Evolutionary conservation across 2,113 vertebrate genomes (phyloP).

Genomic region (Trinectes maculatus): DNA sequence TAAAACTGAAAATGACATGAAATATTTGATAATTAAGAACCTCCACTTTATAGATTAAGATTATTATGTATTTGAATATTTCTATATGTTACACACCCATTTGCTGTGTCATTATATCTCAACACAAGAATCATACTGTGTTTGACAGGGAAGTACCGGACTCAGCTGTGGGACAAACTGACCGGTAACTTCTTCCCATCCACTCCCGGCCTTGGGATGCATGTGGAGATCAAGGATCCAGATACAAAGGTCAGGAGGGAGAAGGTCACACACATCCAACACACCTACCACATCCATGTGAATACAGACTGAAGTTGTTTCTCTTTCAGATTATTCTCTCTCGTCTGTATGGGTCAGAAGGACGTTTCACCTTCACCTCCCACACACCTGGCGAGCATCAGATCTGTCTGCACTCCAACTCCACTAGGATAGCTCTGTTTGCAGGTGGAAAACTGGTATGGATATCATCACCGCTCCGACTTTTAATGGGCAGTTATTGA

Average conservation of each 20-base stretch:
- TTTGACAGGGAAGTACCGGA: constrained; percentile 89
- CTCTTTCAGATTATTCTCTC: constrained; percentile 88
- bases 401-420: constrained; percentile 97
- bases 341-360: constrained; percentile 93
- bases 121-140: too few species aligned
- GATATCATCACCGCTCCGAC: not conserved
- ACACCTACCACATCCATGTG: not conserved
- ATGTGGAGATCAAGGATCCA: constrained; percentile 94
- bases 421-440: constrained; percentile 93
- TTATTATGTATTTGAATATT: too few species aligned
- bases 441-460: constrained; percentile 91
- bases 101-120: too few species aligned
- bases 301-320: not conserved
- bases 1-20: too few species aligned
- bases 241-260: constrained; percentile 85
- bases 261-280: not conserved
- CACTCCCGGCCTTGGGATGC: constrained; percentile 94
- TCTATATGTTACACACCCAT: too few species aligned
- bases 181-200: constrained; percentile 87
- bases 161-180: constrained; percentile 94
- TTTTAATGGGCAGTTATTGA: too few species aligned
- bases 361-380: constrained; percentile 94
- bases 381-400: constrained; percentile 96
- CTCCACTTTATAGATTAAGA: too few species aligned
- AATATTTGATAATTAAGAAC: too few species aligned